Evolutionary conservation across 2,888 invertebrate species (phyloP).

Genomic region (Trileptium ribeirensis): DNA sequence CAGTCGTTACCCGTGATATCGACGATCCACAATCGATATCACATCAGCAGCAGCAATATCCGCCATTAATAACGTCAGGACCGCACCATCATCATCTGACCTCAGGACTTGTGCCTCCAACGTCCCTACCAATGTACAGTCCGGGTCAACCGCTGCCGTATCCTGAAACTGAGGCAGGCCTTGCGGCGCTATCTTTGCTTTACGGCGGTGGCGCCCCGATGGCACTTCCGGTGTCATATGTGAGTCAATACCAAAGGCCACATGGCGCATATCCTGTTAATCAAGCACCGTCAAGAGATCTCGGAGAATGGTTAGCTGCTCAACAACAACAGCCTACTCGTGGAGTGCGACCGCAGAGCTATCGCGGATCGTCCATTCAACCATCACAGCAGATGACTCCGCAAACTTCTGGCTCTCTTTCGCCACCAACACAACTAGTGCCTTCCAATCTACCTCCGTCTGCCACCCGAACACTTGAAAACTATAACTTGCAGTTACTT

Average conservation of each 20-base stretch:
- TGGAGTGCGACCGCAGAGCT: not conserved
- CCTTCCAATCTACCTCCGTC: not conserved
- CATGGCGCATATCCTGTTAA: no score
- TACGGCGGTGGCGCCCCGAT: no score
- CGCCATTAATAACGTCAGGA: not conserved
- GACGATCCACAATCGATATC: not conserved
- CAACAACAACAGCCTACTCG: not conserved
- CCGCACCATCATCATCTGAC: not conserved
- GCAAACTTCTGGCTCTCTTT: not conserved
- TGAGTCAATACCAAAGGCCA: not conserved
- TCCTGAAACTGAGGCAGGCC: not conserved
- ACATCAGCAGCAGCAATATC: not conserved
- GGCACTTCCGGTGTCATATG: no score
- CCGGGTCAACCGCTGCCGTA: not conserved
- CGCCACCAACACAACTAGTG: not conserved
- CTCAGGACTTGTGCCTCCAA: no score
- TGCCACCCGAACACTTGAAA: constrained; percentile 1
- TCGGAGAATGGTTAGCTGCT: no score
- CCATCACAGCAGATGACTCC: not conserved
- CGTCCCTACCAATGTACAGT: not conserved
- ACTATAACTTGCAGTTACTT: constrained; percentile 14
- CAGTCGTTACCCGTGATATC: not conserved
- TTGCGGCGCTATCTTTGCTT: not conserved
- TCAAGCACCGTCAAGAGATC: no score
- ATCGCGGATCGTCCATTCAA: not conserved